Percentiles rank a stretch among this genome's conserved stretches.
These are phyloP conservation scores for Stigmatopora argus DNA, from an alignment of 2,113 vertebrate species.

Conservation along the genomic window DNA sequence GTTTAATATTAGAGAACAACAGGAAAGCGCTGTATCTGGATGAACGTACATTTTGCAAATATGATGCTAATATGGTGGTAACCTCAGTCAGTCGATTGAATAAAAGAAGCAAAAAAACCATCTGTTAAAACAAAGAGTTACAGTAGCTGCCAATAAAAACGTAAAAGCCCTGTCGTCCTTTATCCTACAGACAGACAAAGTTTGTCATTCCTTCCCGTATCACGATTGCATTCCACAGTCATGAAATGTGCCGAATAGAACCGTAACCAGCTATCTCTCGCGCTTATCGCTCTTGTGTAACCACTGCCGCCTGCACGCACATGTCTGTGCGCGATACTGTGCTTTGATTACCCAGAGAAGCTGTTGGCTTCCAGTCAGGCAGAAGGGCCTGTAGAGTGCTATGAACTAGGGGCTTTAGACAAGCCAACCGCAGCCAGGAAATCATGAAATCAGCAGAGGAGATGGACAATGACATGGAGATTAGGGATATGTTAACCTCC, in stretches of 20 bases:
- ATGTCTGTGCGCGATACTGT: slow-evolving; percentile 45
- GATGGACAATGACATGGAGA: slow-evolving; percentile 61
- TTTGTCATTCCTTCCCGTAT: slow-evolving; percentile 18
- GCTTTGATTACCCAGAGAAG: slow-evolving; percentile 41
- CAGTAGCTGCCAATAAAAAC: slow-evolving; percentile 7
- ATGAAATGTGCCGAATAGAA: slow-evolving; percentile 53
- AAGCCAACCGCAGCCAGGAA: slow-evolving; percentile 55
- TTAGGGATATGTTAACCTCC: slow-evolving; percentile 56
- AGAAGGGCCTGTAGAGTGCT: slow-evolving; percentile 45
- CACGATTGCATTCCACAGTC: slow-evolving; percentile 31
- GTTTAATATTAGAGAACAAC: slow-evolving; percentile 14
- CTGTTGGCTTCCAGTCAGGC: slow-evolving; percentile 58
- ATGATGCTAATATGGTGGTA: background rate
- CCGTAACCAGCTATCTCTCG: slow-evolving; percentile 21
- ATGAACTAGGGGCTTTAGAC: slow-evolving; percentile 46
- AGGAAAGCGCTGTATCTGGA: slow-evolving; percentile 14
- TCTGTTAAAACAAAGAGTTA: background rate
- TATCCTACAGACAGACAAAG: slow-evolving; percentile 1
- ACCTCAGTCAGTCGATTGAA: background rate
- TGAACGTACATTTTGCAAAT: slow-evolving; percentile 6
- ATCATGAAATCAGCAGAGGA: slow-evolving; percentile 54
- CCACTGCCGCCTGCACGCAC: slow-evolving; percentile 44
- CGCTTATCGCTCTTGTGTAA: slow-evolving; percentile 54
- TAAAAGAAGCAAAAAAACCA: background rate
- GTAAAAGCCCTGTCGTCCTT: slow-evolving; percentile 1